Conservation (phyloP, 2,888 invertebrate species). For the Antitype chi region DNA sequence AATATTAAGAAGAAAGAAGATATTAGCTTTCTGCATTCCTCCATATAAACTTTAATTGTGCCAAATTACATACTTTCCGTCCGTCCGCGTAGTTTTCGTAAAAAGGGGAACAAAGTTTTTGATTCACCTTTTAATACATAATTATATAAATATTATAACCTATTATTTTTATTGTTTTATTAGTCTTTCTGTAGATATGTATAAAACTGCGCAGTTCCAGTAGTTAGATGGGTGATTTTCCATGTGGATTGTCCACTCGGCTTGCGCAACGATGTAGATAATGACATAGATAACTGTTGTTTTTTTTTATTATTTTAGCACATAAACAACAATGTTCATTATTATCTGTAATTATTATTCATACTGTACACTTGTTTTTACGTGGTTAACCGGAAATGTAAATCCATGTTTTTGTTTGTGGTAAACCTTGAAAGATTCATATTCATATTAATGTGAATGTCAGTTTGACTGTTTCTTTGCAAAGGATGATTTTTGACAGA, state of each 20-base stretch:
- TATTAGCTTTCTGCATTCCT: too few relatives aligned
- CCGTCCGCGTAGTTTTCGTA: too few relatives aligned
- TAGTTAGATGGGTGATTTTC: constrained; percentile 36
- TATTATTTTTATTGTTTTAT: too few relatives aligned
- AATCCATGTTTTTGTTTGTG: constrained; percentile 3
- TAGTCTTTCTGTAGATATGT: too few relatives aligned
- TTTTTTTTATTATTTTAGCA: constrained; percentile 30
- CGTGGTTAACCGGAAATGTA: background rate
- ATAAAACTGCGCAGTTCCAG: constrained; percentile 32
- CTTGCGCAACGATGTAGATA: constrained; percentile 31
- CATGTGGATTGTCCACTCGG: constrained; percentile 5
- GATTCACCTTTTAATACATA: too few relatives aligned
- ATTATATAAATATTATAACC: too few relatives aligned
- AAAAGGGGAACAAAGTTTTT: too few relatives aligned
- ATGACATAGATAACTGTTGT: constrained; percentile 12
- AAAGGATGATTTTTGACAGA: background rate
- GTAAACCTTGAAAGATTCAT: background rate
- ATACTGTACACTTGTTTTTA: constrained; percentile 16
- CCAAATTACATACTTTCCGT: too few relatives aligned
- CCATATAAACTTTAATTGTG: too few relatives aligned
- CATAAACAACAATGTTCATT: constrained; percentile 22
- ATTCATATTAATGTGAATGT: background rate
- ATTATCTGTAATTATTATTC: constrained; percentile 33
- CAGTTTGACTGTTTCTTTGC: background rate
- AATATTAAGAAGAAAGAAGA: too few relatives aligned